A percentile compares a stretch with the other conserved stretches of the same genome.
Conservation (phyloP, 2,113 vertebrate species). For the Egretta garzetta region DNA sequence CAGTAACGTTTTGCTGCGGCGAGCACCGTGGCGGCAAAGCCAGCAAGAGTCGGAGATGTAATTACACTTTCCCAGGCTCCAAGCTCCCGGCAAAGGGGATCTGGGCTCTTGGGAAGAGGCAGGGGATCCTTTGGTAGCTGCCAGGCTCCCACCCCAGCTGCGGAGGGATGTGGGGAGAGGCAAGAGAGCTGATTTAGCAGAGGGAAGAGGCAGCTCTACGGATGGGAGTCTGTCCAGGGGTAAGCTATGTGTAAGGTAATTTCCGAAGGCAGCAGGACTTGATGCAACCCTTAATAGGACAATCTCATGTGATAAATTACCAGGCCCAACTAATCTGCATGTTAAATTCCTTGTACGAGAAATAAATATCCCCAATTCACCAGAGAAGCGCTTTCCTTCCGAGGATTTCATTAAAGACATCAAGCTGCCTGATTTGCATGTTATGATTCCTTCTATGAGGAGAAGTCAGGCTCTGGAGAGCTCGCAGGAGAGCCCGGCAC, state of each 20-base stretch:
- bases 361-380: slow-evolving; percentile 72
- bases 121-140: not conserved
- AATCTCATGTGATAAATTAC: slow-evolving; percentile 73
- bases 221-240: slow-evolving; percentile 13
- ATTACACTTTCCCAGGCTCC: not conserved
- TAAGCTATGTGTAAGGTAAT: slow-evolving; percentile 59
- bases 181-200: not conserved
- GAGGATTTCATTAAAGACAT: slow-evolving; percentile 61
- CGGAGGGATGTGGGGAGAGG: not conserved
- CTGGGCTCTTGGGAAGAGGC: not conserved
- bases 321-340: slow-evolving; percentile 74
- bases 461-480: slow-evolving; percentile 7
- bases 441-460: not conserved
- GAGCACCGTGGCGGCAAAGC: not conserved
- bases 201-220: not conserved
- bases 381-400: slow-evolving; percentile 43
- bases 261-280: slow-evolving; percentile 49
- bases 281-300: slow-evolving; percentile 60
- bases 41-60: not conserved
- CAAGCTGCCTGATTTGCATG: slow-evolving; percentile 47
- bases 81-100: not conserved
- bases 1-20: not conserved
- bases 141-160: slow-evolving; percentile 25
- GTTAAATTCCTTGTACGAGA: slow-evolving; percentile 69
- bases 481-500: not conserved